Base-by-base conservation (phyloP, 2,113 vertebrate genomes). In the Calidris pugnax region DNA sequence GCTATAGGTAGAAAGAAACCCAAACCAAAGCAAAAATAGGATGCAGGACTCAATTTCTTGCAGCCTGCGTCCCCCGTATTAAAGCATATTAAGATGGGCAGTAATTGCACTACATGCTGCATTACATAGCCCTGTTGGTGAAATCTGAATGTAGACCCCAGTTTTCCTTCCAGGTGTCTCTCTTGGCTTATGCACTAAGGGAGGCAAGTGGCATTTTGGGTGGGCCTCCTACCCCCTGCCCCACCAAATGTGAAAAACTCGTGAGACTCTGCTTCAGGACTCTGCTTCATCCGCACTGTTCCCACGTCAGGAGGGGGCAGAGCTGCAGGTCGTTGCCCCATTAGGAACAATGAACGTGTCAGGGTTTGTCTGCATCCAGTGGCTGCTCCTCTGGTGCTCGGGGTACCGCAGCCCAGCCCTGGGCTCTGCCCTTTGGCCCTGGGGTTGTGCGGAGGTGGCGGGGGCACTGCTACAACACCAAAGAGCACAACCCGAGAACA, bases 371-470 rank as follows among this genome's bases (percentile, higher is more conserved):
- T 60, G 39, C 50, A 26, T 53, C 79, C 57, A 8, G 35, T 6
- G 48, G 39, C 75, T 83, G 48, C 62, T 35, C 37, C 56, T 71
- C 53, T 75, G 75, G 67, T 48, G 26, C 32, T 48, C 59, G 20
- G 3, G 3, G 30, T 18, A 13, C 73, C 1, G 6, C 68, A 78
- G 56, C 21, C 15, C 26, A 15, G 69, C 28, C 71, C 66, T 60
- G 59, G 39, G 26, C 71, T 87, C 45, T 92, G 90, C 50, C 43
- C 48, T 56, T 16, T 45, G 32, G 45, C 64, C 47, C 73, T 2
- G 4, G 76, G 2, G 1, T 83, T 39, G 57, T 20, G 23, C 1
- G 35, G 59, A 43, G 62, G 37, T 8, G 6, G 27, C 1, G 1
- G 20, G 71, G 55, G 12, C 68, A 47, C 48, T 30, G 55, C 56